Evolutionary conservation across 2,113 vertebrate genomes (phyloP).

Genomic region (Oenanthe melanoleuca): DNA sequence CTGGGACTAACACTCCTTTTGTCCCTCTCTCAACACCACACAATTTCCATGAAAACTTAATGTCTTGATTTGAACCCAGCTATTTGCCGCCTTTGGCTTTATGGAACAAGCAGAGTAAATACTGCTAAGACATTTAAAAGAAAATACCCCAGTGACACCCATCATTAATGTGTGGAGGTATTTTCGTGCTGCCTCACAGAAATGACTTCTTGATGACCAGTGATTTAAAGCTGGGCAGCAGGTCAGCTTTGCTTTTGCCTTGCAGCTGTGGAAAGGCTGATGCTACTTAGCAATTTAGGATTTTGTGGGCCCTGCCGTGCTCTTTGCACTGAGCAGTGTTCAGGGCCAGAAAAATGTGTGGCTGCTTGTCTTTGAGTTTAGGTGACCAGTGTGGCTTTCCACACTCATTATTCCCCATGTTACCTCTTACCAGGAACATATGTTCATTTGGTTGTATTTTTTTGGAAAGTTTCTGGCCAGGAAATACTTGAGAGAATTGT

Average conservation of each 20-base stretch:
- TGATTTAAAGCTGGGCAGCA: not conserved
- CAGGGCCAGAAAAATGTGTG: not conserved
- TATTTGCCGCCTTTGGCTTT: not conserved
- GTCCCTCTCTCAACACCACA: not conserved
- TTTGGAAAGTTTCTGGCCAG: not conserved
- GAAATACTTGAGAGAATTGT: conserved; percentile 24
- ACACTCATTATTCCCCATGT: not conserved
- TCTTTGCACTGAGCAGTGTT: not conserved
- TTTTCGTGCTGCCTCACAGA: not conserved
- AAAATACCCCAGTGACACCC: not conserved
- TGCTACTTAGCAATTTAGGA: not conserved
- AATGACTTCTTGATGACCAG: not conserved
- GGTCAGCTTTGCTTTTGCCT: not conserved
- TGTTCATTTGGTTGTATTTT: not conserved
- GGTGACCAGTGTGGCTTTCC: not conserved
- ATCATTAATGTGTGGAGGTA: not conserved
- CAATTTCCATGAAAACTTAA: not conserved
- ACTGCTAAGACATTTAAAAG: not conserved
- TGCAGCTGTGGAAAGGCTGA: not conserved
- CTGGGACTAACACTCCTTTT: not conserved
- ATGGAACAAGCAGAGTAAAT: not conserved
- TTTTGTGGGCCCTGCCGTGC: not conserved
- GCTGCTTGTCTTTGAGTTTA: not conserved
- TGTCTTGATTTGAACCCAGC: not conserved
- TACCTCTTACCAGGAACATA: not conserved